Base-by-base conservation (phyloP, 2,888 invertebrate species). In the Troglohyphantes excavatus region DNA sequence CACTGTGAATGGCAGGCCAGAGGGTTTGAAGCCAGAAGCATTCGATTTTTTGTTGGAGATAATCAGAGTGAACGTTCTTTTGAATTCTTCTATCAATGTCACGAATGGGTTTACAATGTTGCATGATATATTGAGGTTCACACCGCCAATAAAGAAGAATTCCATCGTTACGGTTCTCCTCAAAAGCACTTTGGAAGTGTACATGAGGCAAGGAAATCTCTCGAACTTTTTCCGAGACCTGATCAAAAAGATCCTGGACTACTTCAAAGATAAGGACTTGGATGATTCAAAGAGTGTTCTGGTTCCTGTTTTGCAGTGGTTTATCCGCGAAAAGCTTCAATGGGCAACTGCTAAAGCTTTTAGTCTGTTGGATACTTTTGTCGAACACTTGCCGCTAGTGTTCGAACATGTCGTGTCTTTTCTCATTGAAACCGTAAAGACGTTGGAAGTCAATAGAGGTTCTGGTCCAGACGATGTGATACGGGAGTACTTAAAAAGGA, bases 271-370 rank as follows among this genome's bases (percentile, higher is more conserved):
- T 9, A 27, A 75, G 6, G 59, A 53, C 13, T 43, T 63, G 11
- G 27, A 65, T 7, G 9, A 33, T n/a, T 26, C 68, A 7, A 90
- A 73, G 68, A 26, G 5, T 13, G 26, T 90, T 53, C 43, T 90
- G 0, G 61, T 73, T 27, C 81, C 90, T 19, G 27, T 65, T n/a
- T 13, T 90, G 13, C 26, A 85, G 11, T 84, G 70, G 70, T 86
- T 90, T 21, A 68, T 90, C 27, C 21, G 75, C 68, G 65, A 86
- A 59, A 72, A 90, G 46, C 27, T 90, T n/a, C 81, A 19, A 73
- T 86, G 67, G 75, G 53, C 68, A n/a, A 27, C 67, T n/a, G 63
- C 9, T 7, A 59, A 46, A 46, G 85, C 70, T 0, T 90, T 90
- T 19, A 70, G 29, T 39, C 9, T 90, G 1, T 53, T 90, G 9